phyloP scores from a whole-genome alignment of 2,113 vertebrate species.

The Hyaena hyaena region DNA sequence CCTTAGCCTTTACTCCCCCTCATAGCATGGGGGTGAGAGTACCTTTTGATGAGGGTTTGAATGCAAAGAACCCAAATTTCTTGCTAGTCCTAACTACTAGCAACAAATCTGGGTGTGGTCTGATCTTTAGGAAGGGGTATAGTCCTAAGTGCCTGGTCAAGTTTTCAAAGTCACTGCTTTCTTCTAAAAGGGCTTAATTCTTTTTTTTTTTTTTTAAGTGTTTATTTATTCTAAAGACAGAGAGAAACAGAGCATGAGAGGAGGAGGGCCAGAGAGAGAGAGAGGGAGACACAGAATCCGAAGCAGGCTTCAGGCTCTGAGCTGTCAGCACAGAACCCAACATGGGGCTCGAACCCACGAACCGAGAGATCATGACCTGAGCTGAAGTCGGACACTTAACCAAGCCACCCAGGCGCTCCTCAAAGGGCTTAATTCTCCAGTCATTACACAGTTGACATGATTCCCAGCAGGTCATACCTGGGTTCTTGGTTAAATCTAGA shows the following conservation, averaged over 20 bases:
- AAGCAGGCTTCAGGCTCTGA: too few species aligned
- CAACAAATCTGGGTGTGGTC: neutral
- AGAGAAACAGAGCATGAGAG: too few species aligned
- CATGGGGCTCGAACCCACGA: too few species aligned
- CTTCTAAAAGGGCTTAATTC: neutral
- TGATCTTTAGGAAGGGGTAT: neutral
- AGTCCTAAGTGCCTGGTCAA: neutral
- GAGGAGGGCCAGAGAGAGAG: too few species aligned
- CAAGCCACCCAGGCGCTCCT: neutral
- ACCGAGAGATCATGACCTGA: too few species aligned
- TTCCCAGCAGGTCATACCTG: neutral
- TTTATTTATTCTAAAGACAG: too few species aligned
- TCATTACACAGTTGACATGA: neutral
- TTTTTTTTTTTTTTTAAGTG: too few species aligned
- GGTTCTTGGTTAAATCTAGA: too few species aligned
- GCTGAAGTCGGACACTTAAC: too few species aligned
- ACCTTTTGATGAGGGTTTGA: neutral
- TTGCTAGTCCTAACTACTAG: neutral
- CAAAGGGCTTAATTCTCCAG: neutral
- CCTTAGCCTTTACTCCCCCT: neutral
- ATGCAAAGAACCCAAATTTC: neutral
- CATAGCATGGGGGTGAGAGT: neutral
- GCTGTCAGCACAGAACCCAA: too few species aligned
- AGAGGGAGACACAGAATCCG: too few species aligned
- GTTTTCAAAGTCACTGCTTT: neutral